Percentiles rank a stretch among this genome's conserved stretches.
Conservation (phyloP, 2,113 vertebrate genomes). For the Brachirus orientalis region DNA sequence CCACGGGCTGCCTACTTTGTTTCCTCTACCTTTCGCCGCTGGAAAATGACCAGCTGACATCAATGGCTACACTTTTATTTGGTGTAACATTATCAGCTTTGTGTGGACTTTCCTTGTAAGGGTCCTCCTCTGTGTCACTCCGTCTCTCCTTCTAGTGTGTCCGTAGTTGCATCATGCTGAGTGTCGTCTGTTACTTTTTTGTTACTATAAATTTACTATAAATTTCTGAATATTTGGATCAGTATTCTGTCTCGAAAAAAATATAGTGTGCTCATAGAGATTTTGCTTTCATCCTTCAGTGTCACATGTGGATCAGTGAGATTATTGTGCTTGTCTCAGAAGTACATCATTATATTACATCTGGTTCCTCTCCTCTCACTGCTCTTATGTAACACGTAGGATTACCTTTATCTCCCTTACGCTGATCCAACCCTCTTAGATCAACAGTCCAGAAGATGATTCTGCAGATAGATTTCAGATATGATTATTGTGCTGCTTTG, state of each 20-base stretch:
- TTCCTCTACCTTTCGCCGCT: conserved; percentile 17
- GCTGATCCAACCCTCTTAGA: conserved; percentile 50
- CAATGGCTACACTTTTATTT: conserved; percentile 8
- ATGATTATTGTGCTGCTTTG: conserved; percentile 49
- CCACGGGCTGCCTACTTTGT: not conserved
- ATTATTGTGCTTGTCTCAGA: conserved; percentile 52
- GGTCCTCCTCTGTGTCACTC: conserved; percentile 17
- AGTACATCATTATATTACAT: conserved; percentile 41
- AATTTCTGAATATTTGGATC: no score
- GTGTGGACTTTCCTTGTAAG: conserved; percentile 10
- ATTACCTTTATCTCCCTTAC: conserved; percentile 50
- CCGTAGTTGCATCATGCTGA: conserved; percentile 97
- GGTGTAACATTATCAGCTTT: conserved; percentile 33
- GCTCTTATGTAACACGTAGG: conserved; percentile 18
- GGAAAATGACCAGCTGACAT: conserved; percentile 30
- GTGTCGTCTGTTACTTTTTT: no score
- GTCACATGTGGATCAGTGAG: conserved; percentile 51
- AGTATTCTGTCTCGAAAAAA: no score
- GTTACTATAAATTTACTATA: no score
- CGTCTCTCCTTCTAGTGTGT: conserved; percentile 86
- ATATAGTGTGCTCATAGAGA: conserved; percentile 6
- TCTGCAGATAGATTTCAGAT: conserved; percentile 59
- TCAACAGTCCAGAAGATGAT: conserved; percentile 41
- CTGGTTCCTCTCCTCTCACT: not conserved
- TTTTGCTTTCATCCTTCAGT: conserved; percentile 45